These are phyloP conservation scores for Galleria mellonella DNA, from an alignment of 1,140 invertebrate genomes.

Conservation along the genomic window DNA sequence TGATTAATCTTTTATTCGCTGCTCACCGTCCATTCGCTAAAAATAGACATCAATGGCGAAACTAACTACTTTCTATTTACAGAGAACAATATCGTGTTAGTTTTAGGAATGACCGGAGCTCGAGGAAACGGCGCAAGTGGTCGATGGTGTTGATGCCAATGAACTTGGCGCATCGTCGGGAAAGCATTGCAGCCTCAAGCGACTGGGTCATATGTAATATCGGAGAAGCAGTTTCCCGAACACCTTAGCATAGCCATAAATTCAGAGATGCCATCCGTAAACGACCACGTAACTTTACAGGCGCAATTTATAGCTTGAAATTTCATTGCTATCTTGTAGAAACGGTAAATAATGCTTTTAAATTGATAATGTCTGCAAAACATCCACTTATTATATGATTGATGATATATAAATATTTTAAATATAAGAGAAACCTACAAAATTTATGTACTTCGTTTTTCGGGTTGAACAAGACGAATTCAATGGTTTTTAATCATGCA, in stretches of 20 bases:
- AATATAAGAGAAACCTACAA: too few relatives aligned
- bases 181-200: constrained; percentile 31
- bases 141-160: constrained; percentile 34
- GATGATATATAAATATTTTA: too few relatives aligned
- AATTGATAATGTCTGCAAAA: constrained; percentile 38
- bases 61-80: constrained; percentile 57
- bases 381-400: not conserved
- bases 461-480: too few relatives aligned
- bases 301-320: constrained; percentile 28
- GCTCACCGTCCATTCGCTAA: constrained; percentile 15
- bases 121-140: constrained; percentile 20
- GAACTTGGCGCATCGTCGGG: constrained; percentile 51
- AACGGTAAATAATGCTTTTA: constrained; percentile 35
- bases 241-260: constrained; percentile 24
- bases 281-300: constrained; percentile 20
- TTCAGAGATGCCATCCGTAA: constrained; percentile 16
- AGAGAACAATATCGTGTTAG: constrained; percentile 46
- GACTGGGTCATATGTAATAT: constrained; percentile 55
- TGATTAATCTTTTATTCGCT: constrained; percentile 2
- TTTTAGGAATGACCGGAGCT: constrained; percentile 42
- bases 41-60: constrained; percentile 48
- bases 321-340: constrained; percentile 25
- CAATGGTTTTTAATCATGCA: too few relatives aligned
- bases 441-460: too few relatives aligned
- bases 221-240: constrained; percentile 31